phyloP scores from a whole-genome alignment of 2,888 invertebrate genomes.

The Shargacucullia verbasci region DNA sequence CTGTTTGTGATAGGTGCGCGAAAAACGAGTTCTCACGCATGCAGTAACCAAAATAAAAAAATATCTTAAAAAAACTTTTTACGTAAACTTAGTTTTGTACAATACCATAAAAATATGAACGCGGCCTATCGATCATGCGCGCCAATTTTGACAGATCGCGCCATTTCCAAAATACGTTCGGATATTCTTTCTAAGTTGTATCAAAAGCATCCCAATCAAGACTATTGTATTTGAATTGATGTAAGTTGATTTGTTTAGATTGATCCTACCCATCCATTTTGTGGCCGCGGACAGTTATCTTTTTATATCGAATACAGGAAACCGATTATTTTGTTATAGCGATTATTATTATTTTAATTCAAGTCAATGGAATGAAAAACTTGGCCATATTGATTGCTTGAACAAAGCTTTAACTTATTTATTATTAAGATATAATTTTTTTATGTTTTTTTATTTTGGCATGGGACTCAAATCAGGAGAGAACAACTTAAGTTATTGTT shows the following conservation, averaged over 20 bases:
- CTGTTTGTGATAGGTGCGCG: too few species aligned
- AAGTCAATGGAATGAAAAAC: too few species aligned
- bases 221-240: slow-evolving; percentile 72
- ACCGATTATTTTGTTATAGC: slow-evolving; percentile 32
- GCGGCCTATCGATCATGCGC: slow-evolving; percentile 72
- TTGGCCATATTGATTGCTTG: too few species aligned
- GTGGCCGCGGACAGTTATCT: slow-evolving; percentile 60
- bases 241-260: slow-evolving; percentile 79
- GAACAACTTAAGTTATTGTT: too few species aligned
- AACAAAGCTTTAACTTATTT: too few species aligned
- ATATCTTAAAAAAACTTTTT: slow-evolving; percentile 28
- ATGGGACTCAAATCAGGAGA: too few species aligned
- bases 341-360: slow-evolving; percentile 13
- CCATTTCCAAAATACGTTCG: slow-evolving; percentile 71
- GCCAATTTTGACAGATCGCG: slow-evolving; percentile 72
- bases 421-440: too few species aligned
- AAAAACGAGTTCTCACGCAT: slow-evolving; percentile 30
- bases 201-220: slow-evolving; percentile 77
- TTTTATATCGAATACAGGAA: slow-evolving; percentile 65
- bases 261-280: slow-evolving; percentile 78
- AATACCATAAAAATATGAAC: slow-evolving; percentile 48
- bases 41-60: slow-evolving; percentile 1
- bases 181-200: slow-evolving; percentile 66
- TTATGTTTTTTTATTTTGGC: too few species aligned
- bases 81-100: slow-evolving; percentile 40